Evolutionary conservation across 2,113 vertebrate genomes (phyloP).

Genomic region (Cervus canadensis): DNA sequence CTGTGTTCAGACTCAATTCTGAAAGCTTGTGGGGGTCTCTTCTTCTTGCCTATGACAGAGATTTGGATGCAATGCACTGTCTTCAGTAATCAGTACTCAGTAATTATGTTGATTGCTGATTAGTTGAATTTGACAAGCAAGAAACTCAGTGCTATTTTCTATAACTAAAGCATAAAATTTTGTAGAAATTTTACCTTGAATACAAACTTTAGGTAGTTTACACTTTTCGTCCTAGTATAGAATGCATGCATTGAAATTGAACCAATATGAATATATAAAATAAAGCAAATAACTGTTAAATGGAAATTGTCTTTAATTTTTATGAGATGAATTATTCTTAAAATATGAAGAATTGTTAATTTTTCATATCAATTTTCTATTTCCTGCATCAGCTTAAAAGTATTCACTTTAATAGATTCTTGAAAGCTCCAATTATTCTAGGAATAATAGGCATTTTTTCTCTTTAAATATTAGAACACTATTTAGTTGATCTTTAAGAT

Average conservation of each 20-base stretch:
- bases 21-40: not conserved
- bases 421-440: not conserved
- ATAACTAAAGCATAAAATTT: not conserved
- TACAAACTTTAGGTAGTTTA: not conserved
- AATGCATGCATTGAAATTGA: not conserved
- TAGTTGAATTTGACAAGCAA: not conserved
- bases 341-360: not conserved
- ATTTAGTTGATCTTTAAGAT: not conserved
- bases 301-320: not conserved
- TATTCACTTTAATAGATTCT: not conserved
- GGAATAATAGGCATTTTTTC: not conserved
- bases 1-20: not conserved
- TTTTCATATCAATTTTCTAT: not conserved
- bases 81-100: not conserved
- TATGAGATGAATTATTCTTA: not conserved
- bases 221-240: not conserved
- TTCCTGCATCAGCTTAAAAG: not conserved
- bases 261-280: not conserved
- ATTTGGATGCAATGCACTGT: not conserved
- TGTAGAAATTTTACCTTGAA: not conserved
- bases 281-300: not conserved
- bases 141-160: not conserved
- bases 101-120: not conserved
- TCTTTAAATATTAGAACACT: not conserved
- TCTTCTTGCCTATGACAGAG: not conserved